These are phyloP conservation scores for Napeogenes inachia DNA, from an alignment of 2,888 invertebrate species.

Conservation along the genomic window DNA sequence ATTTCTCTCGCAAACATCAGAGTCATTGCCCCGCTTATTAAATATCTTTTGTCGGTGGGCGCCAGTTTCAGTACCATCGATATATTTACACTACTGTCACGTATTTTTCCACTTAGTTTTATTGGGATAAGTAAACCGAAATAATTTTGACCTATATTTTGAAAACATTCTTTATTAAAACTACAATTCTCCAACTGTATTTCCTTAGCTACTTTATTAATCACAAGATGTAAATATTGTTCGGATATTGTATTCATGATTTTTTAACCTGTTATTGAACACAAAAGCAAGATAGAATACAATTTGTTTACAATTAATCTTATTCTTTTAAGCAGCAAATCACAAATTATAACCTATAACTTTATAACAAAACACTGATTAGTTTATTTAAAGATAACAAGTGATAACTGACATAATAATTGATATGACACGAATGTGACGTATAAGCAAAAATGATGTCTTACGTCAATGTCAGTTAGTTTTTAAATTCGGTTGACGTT, in stretches of 20 bases:
- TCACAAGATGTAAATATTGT: slow-evolving; percentile 18
- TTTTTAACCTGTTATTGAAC: background rate
- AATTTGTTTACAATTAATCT: no score
- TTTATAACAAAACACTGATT: no score
- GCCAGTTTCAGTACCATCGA: slow-evolving; percentile 59
- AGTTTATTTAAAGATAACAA: no score
- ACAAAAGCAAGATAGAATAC: no score
- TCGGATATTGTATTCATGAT: slow-evolving; percentile 17
- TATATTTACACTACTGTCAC: slow-evolving; percentile 35
- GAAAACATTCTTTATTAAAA: slow-evolving; percentile 43
- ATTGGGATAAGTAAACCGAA: slow-evolving; percentile 62
- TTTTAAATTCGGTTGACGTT: no score
- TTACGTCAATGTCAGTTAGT: no score
- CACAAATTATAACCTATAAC: no score
- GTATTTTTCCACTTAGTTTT: slow-evolving; percentile 40
- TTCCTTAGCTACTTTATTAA: slow-evolving; percentile 16
- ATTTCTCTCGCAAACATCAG: slow-evolving; percentile 59
- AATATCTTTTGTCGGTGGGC: slow-evolving; percentile 58
- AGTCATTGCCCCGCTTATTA: slow-evolving; percentile 63
- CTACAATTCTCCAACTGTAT: slow-evolving; percentile 36
- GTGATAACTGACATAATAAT: no score
- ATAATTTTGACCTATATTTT: slow-evolving; percentile 61
- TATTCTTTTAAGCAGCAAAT: no score
- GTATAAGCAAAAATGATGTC: no score
- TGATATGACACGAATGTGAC: no score